phyloP scores from a whole-genome alignment of 1,140 invertebrate species.

The Heterodera carotae region DNA sequence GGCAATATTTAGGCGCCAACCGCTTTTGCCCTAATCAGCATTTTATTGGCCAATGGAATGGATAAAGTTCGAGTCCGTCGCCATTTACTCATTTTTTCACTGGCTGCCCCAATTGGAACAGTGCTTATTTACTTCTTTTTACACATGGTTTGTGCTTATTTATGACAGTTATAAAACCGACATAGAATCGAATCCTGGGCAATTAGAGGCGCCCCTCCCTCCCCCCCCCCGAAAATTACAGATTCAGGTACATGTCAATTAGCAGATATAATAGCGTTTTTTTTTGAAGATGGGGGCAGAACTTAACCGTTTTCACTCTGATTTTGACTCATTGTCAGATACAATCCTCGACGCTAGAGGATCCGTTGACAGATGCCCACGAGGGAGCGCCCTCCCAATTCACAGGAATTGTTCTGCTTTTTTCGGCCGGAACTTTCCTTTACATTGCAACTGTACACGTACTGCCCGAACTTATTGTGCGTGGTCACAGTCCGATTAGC shows the following conservation, averaged over 20 bases:
- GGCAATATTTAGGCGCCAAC: conserved; percentile 79
- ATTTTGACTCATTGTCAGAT: conserved; percentile 21
- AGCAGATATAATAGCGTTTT: no score
- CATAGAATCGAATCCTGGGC: no score
- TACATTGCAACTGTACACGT: conserved; percentile 98
- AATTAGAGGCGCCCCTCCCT: no score
- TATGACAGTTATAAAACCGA: no score
- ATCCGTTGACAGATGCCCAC: neutral
- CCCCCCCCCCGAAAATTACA: no score
- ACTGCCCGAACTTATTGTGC: conserved; percentile 78
- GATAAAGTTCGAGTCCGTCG: conserved; percentile 82
- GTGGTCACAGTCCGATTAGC: neutral
- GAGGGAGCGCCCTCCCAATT: conserved; percentile 74
- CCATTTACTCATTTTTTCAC: conserved; percentile 89
- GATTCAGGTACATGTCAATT: no score
- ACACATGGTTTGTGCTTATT: conserved; percentile 34
- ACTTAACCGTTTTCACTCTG: neutral
- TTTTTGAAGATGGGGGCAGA: no score
- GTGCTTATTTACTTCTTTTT: conserved; percentile 81
- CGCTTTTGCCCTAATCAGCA: conserved; percentile 94
- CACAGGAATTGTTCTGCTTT: conserved; percentile 93
- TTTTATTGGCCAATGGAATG: conserved; percentile 89
- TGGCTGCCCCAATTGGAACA: conserved; percentile 85
- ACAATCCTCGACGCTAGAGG: neutral
- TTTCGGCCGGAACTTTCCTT: conserved; percentile 95